Conservation (phyloP, 2,113 vertebrate species). For the Muntiacus muntjak region DNA sequence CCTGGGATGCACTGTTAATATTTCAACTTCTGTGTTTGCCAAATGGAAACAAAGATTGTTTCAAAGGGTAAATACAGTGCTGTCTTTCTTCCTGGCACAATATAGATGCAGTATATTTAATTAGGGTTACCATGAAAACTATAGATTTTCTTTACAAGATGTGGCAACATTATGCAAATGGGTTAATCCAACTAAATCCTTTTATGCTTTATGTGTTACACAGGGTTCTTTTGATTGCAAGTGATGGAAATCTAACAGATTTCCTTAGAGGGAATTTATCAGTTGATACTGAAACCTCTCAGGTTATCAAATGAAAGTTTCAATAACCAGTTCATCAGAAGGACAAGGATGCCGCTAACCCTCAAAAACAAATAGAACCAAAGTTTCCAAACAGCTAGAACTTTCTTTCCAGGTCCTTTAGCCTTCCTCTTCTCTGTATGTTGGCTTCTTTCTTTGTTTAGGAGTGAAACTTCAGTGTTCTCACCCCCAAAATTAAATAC, state of each 20-base stretch:
- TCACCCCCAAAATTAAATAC: neutral
- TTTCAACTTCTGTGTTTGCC: conserved; percentile 52
- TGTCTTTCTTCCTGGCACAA: conserved; percentile 32
- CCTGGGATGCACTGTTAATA: conserved; percentile 57
- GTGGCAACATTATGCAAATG: conserved; percentile 29
- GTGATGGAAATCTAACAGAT: neutral
- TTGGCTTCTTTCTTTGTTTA: neutral
- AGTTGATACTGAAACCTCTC: neutral
- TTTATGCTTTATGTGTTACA: neutral
- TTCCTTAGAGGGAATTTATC: neutral
- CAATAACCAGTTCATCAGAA: neutral
- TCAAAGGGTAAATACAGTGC: conserved; percentile 31
- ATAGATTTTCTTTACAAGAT: neutral
- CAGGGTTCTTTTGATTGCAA: neutral
- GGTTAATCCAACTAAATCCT: neutral
- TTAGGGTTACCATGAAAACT: neutral
- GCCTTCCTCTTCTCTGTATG: neutral
- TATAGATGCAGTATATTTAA: neutral
- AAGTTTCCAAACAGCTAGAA: neutral
- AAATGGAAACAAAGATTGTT: conserved; percentile 62
- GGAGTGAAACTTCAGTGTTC: neutral
- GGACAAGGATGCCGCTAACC: neutral
- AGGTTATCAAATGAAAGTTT: neutral
- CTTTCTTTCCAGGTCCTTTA: neutral
- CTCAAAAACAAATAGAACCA: neutral